These are phyloP conservation scores for Perognathus longimembris DNA, from an alignment of 2,113 vertebrate species.

Conservation along the genomic window DNA sequence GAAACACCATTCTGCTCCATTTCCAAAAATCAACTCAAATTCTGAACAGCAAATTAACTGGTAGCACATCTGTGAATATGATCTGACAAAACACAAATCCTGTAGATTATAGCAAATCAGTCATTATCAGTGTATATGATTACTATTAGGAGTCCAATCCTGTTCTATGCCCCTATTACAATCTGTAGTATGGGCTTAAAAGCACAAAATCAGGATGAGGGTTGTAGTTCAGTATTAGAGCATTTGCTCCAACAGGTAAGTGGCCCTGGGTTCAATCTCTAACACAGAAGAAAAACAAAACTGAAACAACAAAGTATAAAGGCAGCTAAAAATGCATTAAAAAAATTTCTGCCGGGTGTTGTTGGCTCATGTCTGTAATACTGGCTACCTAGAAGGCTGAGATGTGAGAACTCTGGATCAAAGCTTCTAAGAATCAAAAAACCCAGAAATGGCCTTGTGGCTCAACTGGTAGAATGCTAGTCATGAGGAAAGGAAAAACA, in stretches of 20 bases:
- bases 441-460: no score
- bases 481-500: no score
- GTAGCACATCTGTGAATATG: background rate
- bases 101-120: background rate
- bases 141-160: background rate
- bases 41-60: conserved; percentile 26
- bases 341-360: background rate
- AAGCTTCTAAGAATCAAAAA: no score
- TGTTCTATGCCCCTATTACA: background rate
- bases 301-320: background rate
- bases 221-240: background rate
- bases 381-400: no score
- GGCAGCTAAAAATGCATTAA: background rate
- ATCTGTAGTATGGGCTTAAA: background rate
- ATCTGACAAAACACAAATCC: conserved; percentile 17
- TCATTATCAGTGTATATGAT: background rate
- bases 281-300: background rate
- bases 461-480: no score
- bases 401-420: no score
- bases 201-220: background rate
- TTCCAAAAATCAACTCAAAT: conserved; percentile 45
- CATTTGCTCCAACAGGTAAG: background rate
- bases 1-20: background rate
- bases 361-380: no score
- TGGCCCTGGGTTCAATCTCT: background rate